phyloP scores from a whole-genome alignment of 2,888 invertebrate genomes.

The Hermaeophaga mercurialis region DNA sequence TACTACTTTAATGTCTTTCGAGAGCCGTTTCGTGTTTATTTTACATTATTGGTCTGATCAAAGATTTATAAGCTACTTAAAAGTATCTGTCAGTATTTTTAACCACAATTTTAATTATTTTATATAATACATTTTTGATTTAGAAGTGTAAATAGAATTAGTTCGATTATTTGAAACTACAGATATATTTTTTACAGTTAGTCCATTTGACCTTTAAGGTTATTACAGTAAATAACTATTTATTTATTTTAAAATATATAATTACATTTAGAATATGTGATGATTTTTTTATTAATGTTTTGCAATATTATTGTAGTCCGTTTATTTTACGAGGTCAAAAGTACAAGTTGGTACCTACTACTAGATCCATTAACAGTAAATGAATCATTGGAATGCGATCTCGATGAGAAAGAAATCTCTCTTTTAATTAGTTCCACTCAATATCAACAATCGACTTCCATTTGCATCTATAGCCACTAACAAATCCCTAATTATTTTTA shows the following conservation, averaged over 20 bases:
- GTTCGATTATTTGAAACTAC: no score
- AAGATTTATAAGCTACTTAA: constrained; percentile 3
- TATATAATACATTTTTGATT: no score
- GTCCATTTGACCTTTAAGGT: no score
- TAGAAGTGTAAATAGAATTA: no score
- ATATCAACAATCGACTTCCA: constrained; percentile 23
- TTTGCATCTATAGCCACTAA: constrained; percentile 19
- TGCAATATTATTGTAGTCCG: not conserved
- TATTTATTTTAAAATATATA: not conserved
- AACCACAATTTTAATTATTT: no score
- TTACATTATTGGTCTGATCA: constrained; percentile 12
- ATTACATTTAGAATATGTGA: not conserved
- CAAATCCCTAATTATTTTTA: constrained; percentile 24
- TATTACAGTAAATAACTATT: no score
- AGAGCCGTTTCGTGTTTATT: constrained; percentile 14
- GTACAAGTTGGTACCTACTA: not conserved
- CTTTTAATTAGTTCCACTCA: constrained; percentile 25
- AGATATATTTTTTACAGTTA: no score
- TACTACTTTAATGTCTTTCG: constrained; percentile 13
- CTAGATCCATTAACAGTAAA: constrained; percentile 22
- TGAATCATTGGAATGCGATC: constrained; percentile 17
- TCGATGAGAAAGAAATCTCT: constrained; percentile 18
- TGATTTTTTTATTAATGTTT: not conserved
- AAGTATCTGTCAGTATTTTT: not conserved
- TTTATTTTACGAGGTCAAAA: not conserved